phyloP scores from a whole-genome alignment of 2,888 invertebrate species.

The Neoaliturus tenellus region DNA sequence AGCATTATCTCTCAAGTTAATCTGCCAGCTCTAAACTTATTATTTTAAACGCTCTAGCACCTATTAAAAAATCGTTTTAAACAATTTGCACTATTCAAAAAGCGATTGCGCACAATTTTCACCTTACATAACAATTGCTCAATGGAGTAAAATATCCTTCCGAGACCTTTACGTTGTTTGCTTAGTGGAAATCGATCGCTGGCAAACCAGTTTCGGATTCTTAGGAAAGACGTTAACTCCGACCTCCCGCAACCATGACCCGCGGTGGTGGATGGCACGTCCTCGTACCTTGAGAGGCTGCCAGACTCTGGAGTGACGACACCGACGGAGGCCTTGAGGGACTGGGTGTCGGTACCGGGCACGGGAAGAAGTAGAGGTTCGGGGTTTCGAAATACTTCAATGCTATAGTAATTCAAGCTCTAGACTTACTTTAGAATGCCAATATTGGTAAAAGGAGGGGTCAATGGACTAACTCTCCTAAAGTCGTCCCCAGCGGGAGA shows the following conservation, averaged over 20 bases:
- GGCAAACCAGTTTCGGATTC: neutral
- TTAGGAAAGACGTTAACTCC: neutral
- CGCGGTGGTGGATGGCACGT: neutral
- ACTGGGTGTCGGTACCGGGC: neutral
- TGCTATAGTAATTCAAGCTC: no score
- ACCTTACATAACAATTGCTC: neutral
- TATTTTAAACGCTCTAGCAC: no score
- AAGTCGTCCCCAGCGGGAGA: no score
- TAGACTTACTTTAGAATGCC: no score
- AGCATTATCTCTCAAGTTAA: no score
- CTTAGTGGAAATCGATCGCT: neutral
- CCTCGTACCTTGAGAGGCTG: neutral
- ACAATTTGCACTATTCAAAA: neutral
- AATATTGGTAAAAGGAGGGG: no score
- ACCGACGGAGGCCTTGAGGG: neutral
- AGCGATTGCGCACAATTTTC: neutral
- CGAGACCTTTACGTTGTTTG: constrained; percentile 26
- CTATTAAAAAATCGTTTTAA: no score
- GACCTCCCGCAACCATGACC: neutral
- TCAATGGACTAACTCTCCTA: no score
- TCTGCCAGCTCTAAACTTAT: no score
- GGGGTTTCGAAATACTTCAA: no score
- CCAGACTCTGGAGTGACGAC: neutral
- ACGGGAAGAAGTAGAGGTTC: neutral
- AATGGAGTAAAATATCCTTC: neutral